Evolutionary conservation across 1,140 invertebrate genomes (phyloP).

Genomic region (Wiebesia pumilae): DNA sequence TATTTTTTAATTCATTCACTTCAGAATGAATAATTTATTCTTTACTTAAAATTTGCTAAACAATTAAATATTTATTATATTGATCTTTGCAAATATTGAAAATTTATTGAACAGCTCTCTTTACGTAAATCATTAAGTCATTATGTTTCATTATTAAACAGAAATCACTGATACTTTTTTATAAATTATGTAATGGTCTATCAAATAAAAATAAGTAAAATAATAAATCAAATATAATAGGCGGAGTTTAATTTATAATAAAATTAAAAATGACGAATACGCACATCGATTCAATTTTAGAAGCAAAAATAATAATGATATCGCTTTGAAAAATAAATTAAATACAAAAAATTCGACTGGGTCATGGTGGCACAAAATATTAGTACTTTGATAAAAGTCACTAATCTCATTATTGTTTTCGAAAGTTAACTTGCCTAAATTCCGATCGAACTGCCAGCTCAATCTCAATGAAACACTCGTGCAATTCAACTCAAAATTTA

Average conservation of each 20-base stretch:
- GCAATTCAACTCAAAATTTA: not conserved
- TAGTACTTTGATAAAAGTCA: conserved; percentile 33
- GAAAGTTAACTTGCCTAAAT: not conserved
- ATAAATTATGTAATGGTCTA: not conserved
- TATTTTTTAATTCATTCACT: too few species aligned
- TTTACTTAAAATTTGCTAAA: not conserved
- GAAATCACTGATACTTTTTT: not conserved
- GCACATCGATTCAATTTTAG: not conserved
- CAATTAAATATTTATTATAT: not conserved
- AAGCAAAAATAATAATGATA: not conserved
- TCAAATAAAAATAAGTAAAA: not conserved
- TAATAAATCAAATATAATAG: not conserved
- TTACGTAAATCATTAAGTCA: conserved; percentile 1
- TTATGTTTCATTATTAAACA: conserved; percentile 1
- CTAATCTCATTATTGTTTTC: conserved; percentile 36
- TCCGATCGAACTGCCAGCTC: conserved; percentile 1
- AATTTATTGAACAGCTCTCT: not conserved
- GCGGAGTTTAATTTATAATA: not conserved
- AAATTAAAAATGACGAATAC: not conserved
- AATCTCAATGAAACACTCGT: not conserved
- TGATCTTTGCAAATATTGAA: not conserved
- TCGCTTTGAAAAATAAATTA: conserved; percentile 35
- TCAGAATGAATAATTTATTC: not conserved
- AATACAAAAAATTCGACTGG: conserved; percentile 13
- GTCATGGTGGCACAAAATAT: conserved; percentile 31